Evolutionary conservation across 2,888 invertebrate genomes (phyloP).

Genomic region (Andrena bicolor): DNA sequence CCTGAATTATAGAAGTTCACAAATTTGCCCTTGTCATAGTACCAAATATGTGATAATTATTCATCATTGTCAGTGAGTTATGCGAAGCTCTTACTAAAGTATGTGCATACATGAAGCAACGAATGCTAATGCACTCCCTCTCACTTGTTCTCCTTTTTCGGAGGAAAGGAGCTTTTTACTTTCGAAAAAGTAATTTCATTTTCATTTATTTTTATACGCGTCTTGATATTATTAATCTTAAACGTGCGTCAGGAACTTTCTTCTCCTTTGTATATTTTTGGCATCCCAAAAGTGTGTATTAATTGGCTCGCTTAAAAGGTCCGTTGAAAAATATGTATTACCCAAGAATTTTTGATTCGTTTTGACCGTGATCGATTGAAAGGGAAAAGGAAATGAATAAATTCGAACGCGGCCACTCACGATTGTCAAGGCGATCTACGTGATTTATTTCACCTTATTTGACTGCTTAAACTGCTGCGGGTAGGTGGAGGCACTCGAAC

Average conservation of each 20-base stretch:
- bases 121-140: no score
- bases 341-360: not conserved
- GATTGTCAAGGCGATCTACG: conserved; percentile 43
- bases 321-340: not conserved
- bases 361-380: not conserved
- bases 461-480: conserved; percentile 46
- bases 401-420: conserved; percentile 58
- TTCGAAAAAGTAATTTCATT: not conserved
- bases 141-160: not conserved
- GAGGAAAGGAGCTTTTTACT: not conserved
- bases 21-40: no score
- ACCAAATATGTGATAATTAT: no score
- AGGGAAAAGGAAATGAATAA: conserved; percentile 42
- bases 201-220: not conserved
- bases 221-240: not conserved
- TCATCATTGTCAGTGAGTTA: no score
- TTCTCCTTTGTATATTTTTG: not conserved
- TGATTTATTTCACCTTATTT: conserved; percentile 65
- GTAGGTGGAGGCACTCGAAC: conserved; percentile 60
- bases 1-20: no score
- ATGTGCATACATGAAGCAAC: no score
- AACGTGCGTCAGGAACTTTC: not conserved
- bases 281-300: not conserved
- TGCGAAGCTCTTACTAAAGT: no score
- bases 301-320: not conserved